Evolutionary conservation across 2,888 invertebrate genomes (phyloP).

Genomic region (Diabrotica balteata): DNA sequence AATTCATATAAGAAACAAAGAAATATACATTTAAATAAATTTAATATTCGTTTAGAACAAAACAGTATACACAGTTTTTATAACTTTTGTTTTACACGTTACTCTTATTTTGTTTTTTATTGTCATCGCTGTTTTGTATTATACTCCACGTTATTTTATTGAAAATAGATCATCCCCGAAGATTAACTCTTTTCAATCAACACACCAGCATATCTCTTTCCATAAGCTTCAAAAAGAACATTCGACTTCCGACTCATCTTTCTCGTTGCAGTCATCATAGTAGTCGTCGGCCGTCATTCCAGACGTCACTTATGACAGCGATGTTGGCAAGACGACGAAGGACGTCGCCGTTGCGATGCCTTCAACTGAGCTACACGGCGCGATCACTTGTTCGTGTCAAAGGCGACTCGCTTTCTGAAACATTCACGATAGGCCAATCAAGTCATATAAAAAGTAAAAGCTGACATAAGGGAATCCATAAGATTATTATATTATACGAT

Average conservation of each 20-base stretch:
- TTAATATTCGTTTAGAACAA: no score
- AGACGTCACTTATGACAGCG: slow-evolving; percentile 21
- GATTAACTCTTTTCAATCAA: slow-evolving; percentile 11
- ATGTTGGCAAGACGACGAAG: slow-evolving; percentile 20
- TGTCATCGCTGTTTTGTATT: no score
- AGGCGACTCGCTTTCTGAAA: slow-evolving; percentile 31
- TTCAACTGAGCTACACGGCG: slow-evolving; percentile 17
- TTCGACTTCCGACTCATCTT: slow-evolving; percentile 16
- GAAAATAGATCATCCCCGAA: neutral
- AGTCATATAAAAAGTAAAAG: neutral
- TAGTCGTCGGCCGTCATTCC: slow-evolving; percentile 25
- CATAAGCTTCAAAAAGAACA: slow-evolving; percentile 10
- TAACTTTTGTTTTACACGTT: no score
- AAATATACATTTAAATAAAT: no score
- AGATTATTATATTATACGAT: no score
- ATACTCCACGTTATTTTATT: no score
- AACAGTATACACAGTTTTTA: no score
- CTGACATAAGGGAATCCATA: no score
- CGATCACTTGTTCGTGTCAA: slow-evolving; percentile 28
- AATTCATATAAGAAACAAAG: no score
- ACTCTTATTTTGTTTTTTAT: no score
- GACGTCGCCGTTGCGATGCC: slow-evolving; percentile 21
- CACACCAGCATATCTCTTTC: slow-evolving; percentile 6
- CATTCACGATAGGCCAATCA: slow-evolving; percentile 38
- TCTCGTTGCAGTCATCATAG: slow-evolving; percentile 14